Evolutionary conservation across 2,888 invertebrate species (phyloP).

Genomic region (Bombylius discolor): DNA sequence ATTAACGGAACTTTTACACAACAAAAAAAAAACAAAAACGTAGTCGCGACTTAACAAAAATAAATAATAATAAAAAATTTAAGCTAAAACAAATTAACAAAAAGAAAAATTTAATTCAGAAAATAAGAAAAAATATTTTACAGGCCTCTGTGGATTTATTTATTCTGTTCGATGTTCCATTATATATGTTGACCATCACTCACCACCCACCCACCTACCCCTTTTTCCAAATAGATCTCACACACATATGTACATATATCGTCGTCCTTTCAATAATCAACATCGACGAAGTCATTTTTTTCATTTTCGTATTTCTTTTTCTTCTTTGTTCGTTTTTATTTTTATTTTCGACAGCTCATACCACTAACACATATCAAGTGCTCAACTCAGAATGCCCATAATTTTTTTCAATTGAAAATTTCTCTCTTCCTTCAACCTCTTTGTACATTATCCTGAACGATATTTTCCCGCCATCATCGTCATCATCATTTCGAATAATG

Average conservation of each 20-base stretch:
- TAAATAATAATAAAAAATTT: not conserved
- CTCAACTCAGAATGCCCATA: slow-evolving; percentile 8
- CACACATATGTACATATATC: slow-evolving; percentile 10
- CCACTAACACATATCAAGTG: not conserved
- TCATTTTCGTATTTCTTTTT: not conserved
- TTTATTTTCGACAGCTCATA: too few species aligned
- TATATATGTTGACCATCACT: too few species aligned
- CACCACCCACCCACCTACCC: too few species aligned
- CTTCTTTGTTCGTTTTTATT: not conserved
- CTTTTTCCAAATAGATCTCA: not conserved
- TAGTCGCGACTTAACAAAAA: too few species aligned
- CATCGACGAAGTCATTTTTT: not conserved
- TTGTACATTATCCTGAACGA: slow-evolving; percentile 4
- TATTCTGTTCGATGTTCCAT: slow-evolving; percentile 13
- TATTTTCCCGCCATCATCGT: slow-evolving; percentile 10
- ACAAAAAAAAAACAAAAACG: not conserved
- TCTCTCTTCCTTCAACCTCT: not conserved
- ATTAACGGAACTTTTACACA: too few species aligned
- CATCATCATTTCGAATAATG: slow-evolving; percentile 9
- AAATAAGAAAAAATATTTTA: slow-evolving; percentile 9
- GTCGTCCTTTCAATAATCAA: not conserved
- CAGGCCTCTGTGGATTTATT: slow-evolving; percentile 14
- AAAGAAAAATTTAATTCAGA: not conserved
- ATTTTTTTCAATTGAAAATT: slow-evolving; percentile 14
- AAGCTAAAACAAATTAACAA: not conserved